Evolutionary conservation across 2,888 invertebrate species (phyloP).

Genomic region (Eupithecia inturbata): DNA sequence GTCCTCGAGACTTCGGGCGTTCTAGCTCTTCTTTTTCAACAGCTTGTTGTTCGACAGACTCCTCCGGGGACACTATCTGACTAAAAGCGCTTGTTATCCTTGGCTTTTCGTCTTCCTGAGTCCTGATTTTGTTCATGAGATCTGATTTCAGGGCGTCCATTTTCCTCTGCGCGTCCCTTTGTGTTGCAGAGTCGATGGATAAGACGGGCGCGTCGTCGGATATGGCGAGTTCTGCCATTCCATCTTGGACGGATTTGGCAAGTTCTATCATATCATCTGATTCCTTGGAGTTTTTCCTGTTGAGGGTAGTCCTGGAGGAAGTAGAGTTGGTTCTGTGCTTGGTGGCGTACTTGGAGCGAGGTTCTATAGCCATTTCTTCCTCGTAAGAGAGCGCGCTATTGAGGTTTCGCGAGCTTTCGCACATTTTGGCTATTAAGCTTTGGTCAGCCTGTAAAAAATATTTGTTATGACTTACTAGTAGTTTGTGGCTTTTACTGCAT

Average conservation of each 20-base stretch:
- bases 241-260: conserved; percentile 83
- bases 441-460: conserved; percentile 64
- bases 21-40: conserved; percentile 56
- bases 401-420: conserved; percentile 71
- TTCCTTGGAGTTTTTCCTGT: conserved; percentile 66
- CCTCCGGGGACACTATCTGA: conserved; percentile 67
- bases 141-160: conserved; percentile 73
- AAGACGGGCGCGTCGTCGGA: conserved; percentile 61
- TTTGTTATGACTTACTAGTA: background rate
- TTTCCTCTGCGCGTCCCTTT: conserved; percentile 68
- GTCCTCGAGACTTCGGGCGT: conserved; percentile 71
- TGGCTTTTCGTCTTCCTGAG: conserved; percentile 59
- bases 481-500: background rate
- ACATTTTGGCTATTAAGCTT: conserved; percentile 65
- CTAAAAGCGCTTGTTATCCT: conserved; percentile 63
- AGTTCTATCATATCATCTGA: conserved; percentile 79
- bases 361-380: conserved; percentile 70
- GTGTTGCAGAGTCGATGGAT: conserved; percentile 49
- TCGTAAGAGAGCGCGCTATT: conserved; percentile 74
- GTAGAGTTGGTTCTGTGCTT: conserved; percentile 66
- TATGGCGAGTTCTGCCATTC: conserved; percentile 79
- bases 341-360: conserved; percentile 63
- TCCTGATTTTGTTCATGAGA: conserved; percentile 73
- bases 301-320: conserved; percentile 65
- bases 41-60: conserved; percentile 70